Conservation (phyloP, 2,888 invertebrate genomes). For the Malthinus seriepunctatus region DNA sequence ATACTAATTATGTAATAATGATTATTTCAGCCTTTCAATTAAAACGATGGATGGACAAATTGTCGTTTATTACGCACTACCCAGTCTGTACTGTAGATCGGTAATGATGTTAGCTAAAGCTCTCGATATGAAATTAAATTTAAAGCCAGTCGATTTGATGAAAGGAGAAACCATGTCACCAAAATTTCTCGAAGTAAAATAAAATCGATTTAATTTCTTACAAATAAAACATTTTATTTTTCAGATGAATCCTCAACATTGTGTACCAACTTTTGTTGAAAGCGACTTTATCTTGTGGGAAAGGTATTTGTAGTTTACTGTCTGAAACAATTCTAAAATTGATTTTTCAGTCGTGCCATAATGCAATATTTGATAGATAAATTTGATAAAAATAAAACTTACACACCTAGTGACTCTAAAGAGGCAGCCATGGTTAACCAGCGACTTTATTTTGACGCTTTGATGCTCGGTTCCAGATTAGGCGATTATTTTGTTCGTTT, state of each 20-base stretch:
- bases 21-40: slow-evolving; percentile 6
- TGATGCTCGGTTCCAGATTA: slow-evolving; percentile 60
- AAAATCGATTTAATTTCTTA: slow-evolving; percentile 10
- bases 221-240: no score
- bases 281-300: slow-evolving; percentile 72
- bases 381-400: slow-evolving; percentile 65
- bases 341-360: slow-evolving; percentile 65
- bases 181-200: slow-evolving; percentile 66
- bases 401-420: slow-evolving; percentile 68
- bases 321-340: neutral
- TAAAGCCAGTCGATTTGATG: slow-evolving; percentile 64
- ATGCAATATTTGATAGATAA: slow-evolving; percentile 67
- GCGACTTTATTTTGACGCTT: slow-evolving; percentile 64
- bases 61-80: slow-evolving; percentile 67
- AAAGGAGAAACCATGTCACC: slow-evolving; percentile 67
- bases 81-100: slow-evolving; percentile 65
- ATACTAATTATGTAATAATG: no score
- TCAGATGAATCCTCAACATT: slow-evolving; percentile 73
- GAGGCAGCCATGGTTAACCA: slow-evolving; percentile 66
- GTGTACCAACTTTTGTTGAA: slow-evolving; percentile 73
- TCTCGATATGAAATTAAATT: slow-evolving; percentile 67
- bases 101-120: slow-evolving; percentile 67
- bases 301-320: slow-evolving; percentile 54
- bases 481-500: slow-evolving; percentile 62
- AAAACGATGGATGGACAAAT: slow-evolving; percentile 45